A percentile compares a stretch with the other conserved stretches of the same genome.
These are phyloP conservation scores for Iselma pallidipennis DNA, from an alignment of 2,888 invertebrate genomes.

Conservation along the genomic window DNA sequence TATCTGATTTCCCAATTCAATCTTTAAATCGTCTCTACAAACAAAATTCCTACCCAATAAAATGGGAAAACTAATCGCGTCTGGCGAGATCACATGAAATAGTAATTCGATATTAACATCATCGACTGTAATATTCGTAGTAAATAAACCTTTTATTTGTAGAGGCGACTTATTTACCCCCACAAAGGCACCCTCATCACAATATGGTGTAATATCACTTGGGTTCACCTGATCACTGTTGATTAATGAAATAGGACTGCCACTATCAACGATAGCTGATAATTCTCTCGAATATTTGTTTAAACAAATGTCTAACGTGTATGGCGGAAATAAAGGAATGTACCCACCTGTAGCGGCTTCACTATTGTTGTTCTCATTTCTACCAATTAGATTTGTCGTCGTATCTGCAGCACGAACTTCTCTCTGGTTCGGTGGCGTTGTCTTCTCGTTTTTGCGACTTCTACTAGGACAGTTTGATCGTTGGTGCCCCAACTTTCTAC, in stretches of 20 bases:
- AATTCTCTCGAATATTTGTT: not conserved
- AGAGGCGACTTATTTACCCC: not conserved
- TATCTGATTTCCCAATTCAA: too few species aligned
- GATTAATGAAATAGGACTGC: constrained; percentile 6
- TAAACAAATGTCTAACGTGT: too few species aligned
- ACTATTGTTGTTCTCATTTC: not conserved
- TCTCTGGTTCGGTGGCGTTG: not conserved
- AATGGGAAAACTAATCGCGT: not conserved
- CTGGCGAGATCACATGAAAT: not conserved
- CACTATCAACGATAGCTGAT: constrained; percentile 1
- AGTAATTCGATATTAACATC: not conserved
- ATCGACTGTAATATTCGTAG: not conserved
- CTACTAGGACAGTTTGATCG: constrained; percentile 19
- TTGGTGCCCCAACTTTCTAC: constrained; percentile 16
- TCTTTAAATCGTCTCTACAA: not conserved
- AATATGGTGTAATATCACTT: not conserved
- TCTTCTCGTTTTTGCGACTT: too few species aligned
- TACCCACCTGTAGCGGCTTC: not conserved
- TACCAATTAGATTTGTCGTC: not conserved
- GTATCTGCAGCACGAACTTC: not conserved
- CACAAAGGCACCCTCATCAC: not conserved
- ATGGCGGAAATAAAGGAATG: too few species aligned
- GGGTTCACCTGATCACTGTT: not conserved
- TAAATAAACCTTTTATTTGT: not conserved
- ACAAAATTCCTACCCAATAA: constrained; percentile 2